Conservation (phyloP, 1,140 invertebrate genomes). For the Arion vulgaris region DNA sequence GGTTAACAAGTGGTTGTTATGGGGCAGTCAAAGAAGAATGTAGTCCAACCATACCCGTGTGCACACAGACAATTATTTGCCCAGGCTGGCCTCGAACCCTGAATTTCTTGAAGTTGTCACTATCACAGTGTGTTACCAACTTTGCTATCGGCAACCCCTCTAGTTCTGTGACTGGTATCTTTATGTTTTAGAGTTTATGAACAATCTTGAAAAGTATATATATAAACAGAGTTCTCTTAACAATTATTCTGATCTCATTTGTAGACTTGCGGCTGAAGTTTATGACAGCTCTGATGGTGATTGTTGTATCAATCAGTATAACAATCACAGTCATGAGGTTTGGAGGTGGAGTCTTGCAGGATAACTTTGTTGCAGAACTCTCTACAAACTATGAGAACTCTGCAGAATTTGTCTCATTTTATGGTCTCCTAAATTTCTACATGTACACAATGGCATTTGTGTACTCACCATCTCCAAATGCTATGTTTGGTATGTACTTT, state of each 20-base stretch:
- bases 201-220: too few species aligned
- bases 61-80: too few species aligned
- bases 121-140: too few species aligned
- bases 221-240: too few species aligned
- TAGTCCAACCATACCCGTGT: too few species aligned
- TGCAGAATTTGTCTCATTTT: constrained; percentile 94
- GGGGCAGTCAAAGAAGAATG: too few species aligned
- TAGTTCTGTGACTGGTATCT: too few species aligned
- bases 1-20: too few species aligned
- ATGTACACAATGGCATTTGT: constrained; percentile 94
- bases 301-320: constrained; percentile 85
- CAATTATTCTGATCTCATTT: constrained; percentile 49
- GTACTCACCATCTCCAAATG: constrained; percentile 88
- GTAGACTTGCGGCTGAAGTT: constrained; percentile 93
- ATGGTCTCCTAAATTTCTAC: constrained; percentile 95
- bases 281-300: constrained; percentile 87
- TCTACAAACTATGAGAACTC: constrained; percentile 90
- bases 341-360: constrained; percentile 89
- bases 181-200: too few species aligned
- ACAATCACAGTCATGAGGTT: constrained; percentile 87
- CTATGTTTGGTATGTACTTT: constrained; percentile 83
- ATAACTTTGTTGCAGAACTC: constrained; percentile 92
- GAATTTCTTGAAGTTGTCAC: too few species aligned
- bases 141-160: too few species aligned
- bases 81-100: too few species aligned